phyloP scores from a whole-genome alignment of 2,888 invertebrate species.

The Drosophila monieri region DNA sequence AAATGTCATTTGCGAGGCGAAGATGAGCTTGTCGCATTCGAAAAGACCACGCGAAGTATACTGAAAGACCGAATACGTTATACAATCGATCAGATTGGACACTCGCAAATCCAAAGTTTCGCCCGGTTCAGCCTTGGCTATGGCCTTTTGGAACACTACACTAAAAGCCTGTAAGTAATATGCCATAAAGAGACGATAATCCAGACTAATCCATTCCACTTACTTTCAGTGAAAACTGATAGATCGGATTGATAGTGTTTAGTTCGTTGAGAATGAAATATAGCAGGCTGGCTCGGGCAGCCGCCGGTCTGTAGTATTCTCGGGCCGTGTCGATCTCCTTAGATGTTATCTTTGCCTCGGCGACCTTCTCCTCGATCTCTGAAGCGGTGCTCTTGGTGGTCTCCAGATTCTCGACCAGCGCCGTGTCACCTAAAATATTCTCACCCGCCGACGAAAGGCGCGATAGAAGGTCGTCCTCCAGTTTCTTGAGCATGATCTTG shows the following conservation, averaged over 20 bases:
- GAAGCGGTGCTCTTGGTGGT: constrained; percentile 97
- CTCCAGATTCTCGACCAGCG: constrained; percentile 97
- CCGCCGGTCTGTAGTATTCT: constrained; percentile 91
- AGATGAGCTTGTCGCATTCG: constrained; percentile 98
- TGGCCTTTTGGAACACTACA: constrained; percentile 98
- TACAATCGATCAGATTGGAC: constrained; percentile 95
- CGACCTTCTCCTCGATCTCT: constrained; percentile 96
- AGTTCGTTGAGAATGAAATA: constrained; percentile 98
- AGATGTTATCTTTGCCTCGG: constrained; percentile 96
- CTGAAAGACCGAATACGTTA: constrained; percentile 96
- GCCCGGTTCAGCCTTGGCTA: constrained; percentile 93
- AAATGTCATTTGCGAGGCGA: constrained; percentile 98
- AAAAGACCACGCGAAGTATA: constrained; percentile 97
- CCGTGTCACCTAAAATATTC: constrained; percentile 96
- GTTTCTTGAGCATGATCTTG: constrained; percentile 95
- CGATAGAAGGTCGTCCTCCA: constrained; percentile 96
- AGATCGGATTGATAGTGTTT: constrained; percentile 98
- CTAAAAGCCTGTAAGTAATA: constrained; percentile 91
- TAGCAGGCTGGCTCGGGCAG: constrained; percentile 95
- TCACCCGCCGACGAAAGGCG: constrained; percentile 95
- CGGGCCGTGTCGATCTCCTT: constrained; percentile 96
- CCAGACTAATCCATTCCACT: not conserved
- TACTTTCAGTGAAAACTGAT: constrained; percentile 97
- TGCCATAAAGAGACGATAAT: not conserved
- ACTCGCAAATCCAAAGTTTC: constrained; percentile 92